Base-by-base conservation (phyloP, 2,888 invertebrate genomes). In the Nomada fucata region DNA sequence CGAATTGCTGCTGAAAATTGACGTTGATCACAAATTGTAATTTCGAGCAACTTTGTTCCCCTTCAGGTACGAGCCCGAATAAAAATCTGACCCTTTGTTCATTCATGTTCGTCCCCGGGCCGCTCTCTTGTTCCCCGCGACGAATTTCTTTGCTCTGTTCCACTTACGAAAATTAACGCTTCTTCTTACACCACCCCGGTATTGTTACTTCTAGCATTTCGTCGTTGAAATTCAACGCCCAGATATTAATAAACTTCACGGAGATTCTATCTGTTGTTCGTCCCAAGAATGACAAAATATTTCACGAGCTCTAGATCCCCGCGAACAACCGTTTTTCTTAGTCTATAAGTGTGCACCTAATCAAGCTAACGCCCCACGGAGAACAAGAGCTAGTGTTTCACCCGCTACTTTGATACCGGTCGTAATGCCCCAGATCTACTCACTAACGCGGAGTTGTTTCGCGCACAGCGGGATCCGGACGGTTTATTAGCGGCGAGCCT, bases 11-110 rank as follows among this genome's bases (percentile, higher is more conserved):
- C 20, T 59, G 60, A 18, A 78, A 83, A 83, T 83, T 59, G 68
- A 74, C 60, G 78, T 23, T 75, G 74, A 83, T 83, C 77, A 67
- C 67, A 69, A 76, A 74, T 76, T 75, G 84, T 79, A 84, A 84
- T 84, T 63, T 64, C 70, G 53, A 69, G 55, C 47, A 61, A 20
- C 47, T 55, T 74, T 70, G 69, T 82, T 52, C 57, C 59, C 20
- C 53, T 61, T 55, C 47, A 26, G 71, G 53, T 20, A 29, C 59
- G 53, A 50, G 13, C 63, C 18, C 60, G 53, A 77, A 78, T 78
- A 59, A 78, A 69, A 83, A 60, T 47, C 57, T 60, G 29, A 55
- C 36, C 47, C 70, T 83, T 83, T 74, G 75, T 83, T 44, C 68
- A 26, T 9, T 47, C 68, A 63, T 64, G 69, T 74, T 76, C 64